phyloP scores from a whole-genome alignment of 2,888 invertebrate species.

The Hoplodrina blanda region DNA sequence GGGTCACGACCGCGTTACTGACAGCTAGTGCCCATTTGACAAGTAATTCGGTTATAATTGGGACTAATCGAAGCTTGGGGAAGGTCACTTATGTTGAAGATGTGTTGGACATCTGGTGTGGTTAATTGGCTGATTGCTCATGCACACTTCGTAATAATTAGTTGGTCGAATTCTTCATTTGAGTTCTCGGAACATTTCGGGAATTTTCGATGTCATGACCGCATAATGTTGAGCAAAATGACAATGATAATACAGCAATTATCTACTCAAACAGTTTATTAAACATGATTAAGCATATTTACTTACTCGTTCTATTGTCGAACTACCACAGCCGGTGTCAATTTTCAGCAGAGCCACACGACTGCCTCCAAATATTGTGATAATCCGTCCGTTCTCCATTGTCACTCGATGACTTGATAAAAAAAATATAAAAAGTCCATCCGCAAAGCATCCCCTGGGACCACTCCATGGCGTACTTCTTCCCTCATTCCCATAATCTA shows the following conservation, averaged over 20 bases:
- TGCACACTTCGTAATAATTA: conserved; percentile 4
- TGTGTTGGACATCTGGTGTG: conserved; percentile 38
- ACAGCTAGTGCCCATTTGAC: conserved; percentile 60
- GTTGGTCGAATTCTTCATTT: neutral
- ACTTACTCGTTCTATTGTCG: conserved; percentile 57
- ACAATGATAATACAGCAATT: conserved; percentile 56
- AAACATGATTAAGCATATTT: conserved; percentile 74
- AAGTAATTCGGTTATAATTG: conserved; percentile 70
- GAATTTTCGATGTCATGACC: too few relatives aligned
- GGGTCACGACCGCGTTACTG: conserved; percentile 76
- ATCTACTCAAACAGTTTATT: conserved; percentile 66
- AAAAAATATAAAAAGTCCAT: conserved; percentile 81
- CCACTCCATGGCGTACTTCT: conserved; percentile 78
- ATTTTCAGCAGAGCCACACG: conserved; percentile 82
- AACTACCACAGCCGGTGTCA: conserved; percentile 77
- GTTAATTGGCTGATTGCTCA: conserved; percentile 30
- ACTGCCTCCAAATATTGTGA: conserved; percentile 88
- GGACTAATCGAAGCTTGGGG: conserved; percentile 74
- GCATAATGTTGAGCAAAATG: neutral
- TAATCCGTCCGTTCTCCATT: conserved; percentile 84
- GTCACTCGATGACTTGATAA: conserved; percentile 89
- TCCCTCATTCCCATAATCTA: conserved; percentile 90
- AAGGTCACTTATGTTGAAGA: conserved; percentile 70
- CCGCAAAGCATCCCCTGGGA: conserved; percentile 81
- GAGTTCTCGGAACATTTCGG: neutral